These are phyloP conservation scores for Dasysyrphus tricinctus DNA, from an alignment of 2,888 invertebrate genomes.

Conservation along the genomic window DNA sequence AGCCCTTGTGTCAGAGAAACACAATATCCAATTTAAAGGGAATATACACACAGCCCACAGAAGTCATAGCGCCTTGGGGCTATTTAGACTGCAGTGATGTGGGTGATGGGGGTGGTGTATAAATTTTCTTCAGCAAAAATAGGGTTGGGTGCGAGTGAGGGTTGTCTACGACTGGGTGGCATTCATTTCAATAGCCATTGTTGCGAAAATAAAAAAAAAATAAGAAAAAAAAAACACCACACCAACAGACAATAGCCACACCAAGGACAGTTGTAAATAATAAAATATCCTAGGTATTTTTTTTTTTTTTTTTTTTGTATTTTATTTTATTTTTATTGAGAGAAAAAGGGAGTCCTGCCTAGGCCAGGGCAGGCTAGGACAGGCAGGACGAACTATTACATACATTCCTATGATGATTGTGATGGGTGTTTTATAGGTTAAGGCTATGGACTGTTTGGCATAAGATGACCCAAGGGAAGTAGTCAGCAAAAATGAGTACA, in stretches of 20 bases:
- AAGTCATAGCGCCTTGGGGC: constrained; percentile 62
- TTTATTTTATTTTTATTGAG: constrained; percentile 29
- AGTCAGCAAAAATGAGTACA: constrained; percentile 65
- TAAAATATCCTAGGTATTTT: constrained; percentile 53
- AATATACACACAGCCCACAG: constrained; percentile 35
- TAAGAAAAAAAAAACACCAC: constrained; percentile 22
- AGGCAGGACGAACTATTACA: constrained; percentile 6
- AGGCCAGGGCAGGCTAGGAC: background rate
- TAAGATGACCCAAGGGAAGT: constrained; percentile 69
- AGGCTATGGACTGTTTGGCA: constrained; percentile 56
- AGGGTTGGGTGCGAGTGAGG: constrained; percentile 26
- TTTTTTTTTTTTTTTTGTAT: background rate
- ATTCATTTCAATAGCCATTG: constrained; percentile 42
- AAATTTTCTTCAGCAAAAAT: constrained; percentile 38
- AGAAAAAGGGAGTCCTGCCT: constrained; percentile 22
- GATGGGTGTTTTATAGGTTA: constrained; percentile 47
- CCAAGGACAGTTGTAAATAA: constrained; percentile 65
- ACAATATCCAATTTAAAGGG: constrained; percentile 69
- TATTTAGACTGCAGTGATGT: constrained; percentile 49
- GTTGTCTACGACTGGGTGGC: constrained; percentile 43
- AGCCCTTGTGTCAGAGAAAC: constrained; percentile 49
- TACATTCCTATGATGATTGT: constrained; percentile 36
- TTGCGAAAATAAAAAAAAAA: constrained; percentile 34
- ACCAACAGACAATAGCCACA: constrained; percentile 40
- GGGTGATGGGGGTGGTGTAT: constrained; percentile 25